phyloP scores from a whole-genome alignment of 2,797 vertebrate species.

The Otus scops region DNA sequence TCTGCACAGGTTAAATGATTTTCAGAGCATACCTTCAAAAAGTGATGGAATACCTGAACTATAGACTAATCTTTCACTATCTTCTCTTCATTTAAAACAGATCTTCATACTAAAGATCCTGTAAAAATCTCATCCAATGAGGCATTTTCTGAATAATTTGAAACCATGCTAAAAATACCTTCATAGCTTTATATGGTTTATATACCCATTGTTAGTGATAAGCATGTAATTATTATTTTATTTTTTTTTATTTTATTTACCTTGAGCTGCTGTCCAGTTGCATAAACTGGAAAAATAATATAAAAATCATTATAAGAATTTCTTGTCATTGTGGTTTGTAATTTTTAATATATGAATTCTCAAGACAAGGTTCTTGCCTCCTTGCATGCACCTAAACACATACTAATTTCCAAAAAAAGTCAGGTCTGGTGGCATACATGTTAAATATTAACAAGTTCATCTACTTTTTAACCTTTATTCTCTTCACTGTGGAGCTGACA shows the following conservation, averaged over 20 bases:
- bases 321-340: neutral
- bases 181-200: neutral
- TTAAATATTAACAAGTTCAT: neutral
- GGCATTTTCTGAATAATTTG: neutral
- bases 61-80: neutral
- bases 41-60: neutral
- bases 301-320: neutral
- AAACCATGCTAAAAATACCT: neutral
- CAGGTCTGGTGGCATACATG: neutral
- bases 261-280: neutral
- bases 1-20: neutral
- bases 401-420: neutral
- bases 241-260: too few relatives aligned
- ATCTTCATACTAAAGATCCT: neutral
- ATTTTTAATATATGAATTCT: neutral
- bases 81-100: neutral
- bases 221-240: neutral
- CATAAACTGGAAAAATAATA: neutral
- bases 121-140: neutral
- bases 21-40: neutral
- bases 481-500: neutral
- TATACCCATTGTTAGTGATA: neutral
- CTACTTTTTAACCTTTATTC: neutral
- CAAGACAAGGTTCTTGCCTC: neutral
- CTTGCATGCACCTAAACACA: neutral